Conservation (phyloP, 2,797 vertebrate species). For the Poeciliopsis gracilis region DNA sequence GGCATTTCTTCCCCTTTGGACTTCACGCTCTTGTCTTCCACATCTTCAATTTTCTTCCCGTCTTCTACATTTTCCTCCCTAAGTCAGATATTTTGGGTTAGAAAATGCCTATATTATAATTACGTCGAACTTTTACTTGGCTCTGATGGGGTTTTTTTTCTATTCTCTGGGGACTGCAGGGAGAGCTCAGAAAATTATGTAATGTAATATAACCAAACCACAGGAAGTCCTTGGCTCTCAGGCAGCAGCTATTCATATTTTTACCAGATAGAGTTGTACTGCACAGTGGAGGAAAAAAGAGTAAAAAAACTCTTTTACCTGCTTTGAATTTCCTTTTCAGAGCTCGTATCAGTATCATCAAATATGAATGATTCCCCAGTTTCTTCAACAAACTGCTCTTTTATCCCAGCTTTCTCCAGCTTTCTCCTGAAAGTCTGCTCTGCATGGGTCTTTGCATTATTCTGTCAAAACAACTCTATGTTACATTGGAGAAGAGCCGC, state of each 20-base stretch:
- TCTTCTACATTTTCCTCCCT: slow-evolving; percentile 78
- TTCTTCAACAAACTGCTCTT: slow-evolving; percentile 87
- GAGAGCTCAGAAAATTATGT: slow-evolving; percentile 73
- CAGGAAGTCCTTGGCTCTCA: slow-evolving; percentile 70
- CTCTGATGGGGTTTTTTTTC: slow-evolving; percentile 53
- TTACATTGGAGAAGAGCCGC: slow-evolving; percentile 9
- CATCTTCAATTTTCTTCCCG: slow-evolving; percentile 77
- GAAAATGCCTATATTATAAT: slow-evolving; percentile 74
- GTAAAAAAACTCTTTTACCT: slow-evolving; percentile 73
- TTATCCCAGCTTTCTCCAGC: slow-evolving; percentile 83
- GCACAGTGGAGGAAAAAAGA: slow-evolving; percentile 54
- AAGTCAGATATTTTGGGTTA: slow-evolving; percentile 77
- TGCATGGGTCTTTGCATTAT: slow-evolving; percentile 82
- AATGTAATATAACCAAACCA: slow-evolving; percentile 72
- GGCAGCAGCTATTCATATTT: slow-evolving; percentile 67
- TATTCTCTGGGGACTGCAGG: slow-evolving; percentile 55
- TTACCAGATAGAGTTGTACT: slow-evolving; percentile 63
- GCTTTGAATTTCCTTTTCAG: slow-evolving; percentile 47
- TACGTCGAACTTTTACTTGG: slow-evolving; percentile 76
- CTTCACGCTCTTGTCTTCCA: slow-evolving; percentile 77
- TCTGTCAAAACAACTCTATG: slow-evolving; percentile 66
- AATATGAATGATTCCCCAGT: slow-evolving; percentile 73
- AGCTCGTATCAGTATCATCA: slow-evolving; percentile 40
- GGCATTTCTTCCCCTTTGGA: slow-evolving; percentile 71
- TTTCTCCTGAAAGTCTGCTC: slow-evolving; percentile 84